Conservation (phyloP, 2,888 invertebrate genomes). For the Aspidiotus destructor region DNA sequence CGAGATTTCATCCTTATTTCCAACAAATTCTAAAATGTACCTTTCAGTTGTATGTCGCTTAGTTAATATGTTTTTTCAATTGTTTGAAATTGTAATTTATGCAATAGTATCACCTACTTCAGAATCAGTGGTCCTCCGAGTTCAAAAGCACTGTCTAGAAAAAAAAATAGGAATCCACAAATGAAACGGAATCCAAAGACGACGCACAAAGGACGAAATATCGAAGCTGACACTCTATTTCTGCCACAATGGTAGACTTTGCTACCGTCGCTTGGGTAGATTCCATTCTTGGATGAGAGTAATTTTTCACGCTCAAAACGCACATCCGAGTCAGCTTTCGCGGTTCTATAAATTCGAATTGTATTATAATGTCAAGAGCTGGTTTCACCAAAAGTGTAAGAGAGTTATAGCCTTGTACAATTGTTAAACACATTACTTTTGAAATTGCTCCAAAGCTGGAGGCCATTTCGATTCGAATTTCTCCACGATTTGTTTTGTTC, state of each 20-base stretch:
- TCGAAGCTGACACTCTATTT: too few species aligned
- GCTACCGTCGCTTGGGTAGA: too few species aligned
- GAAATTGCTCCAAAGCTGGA: slow-evolving; percentile 44
- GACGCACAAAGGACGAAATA: slow-evolving; percentile 70
- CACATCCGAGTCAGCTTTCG: slow-evolving; percentile 4
- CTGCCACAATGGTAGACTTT: too few species aligned
- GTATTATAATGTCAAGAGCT: background rate
- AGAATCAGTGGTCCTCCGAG: slow-evolving; percentile 85
- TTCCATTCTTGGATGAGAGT: background rate
- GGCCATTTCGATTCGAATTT: slow-evolving; percentile 74
- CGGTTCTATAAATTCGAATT: background rate
- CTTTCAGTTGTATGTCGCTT: too few species aligned
- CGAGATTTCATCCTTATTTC: slow-evolving; percentile 39
- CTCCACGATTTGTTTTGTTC: slow-evolving; percentile 67
- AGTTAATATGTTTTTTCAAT: too few species aligned
- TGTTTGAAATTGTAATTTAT: too few species aligned
- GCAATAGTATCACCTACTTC: slow-evolving; percentile 49
- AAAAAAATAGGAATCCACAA: slow-evolving; percentile 73
- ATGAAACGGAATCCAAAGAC: slow-evolving; percentile 81
- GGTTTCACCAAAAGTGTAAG: too few species aligned
- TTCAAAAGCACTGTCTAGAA: slow-evolving; percentile 70
- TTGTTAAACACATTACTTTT: slow-evolving; percentile 3
- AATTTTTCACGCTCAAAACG: slow-evolving; percentile 9
- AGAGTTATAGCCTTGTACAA: too few species aligned
- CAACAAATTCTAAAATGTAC: slow-evolving; percentile 32